Conservation (phyloP, 2,113 vertebrate genomes). For the Thinocorus orbignyianus region DNA sequence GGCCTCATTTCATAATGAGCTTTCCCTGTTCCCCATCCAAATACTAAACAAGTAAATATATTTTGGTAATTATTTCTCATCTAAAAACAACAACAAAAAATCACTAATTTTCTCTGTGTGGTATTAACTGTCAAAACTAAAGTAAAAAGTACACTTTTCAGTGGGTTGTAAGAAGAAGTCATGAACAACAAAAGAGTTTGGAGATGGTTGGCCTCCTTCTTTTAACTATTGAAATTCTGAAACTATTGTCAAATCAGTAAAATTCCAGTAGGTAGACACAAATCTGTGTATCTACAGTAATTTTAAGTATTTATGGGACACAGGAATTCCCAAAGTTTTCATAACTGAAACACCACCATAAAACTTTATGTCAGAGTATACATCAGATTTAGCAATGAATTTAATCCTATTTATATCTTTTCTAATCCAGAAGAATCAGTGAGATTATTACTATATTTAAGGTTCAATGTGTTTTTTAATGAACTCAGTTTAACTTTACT, state of each 20-base stretch:
- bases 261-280: neutral
- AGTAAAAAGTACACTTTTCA: neutral
- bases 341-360: neutral
- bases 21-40: neutral
- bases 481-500: neutral
- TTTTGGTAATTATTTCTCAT: neutral
- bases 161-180: neutral
- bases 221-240: neutral
- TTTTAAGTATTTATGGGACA: neutral
- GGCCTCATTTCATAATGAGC: neutral
- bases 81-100: neutral
- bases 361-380: neutral
- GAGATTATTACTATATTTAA: neutral
- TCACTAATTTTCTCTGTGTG: neutral
- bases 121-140: neutral
- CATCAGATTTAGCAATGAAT: neutral
- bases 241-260: neutral
- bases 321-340: neutral
- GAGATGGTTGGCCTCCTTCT: neutral
- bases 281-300: neutral
- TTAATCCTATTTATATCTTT: neutral
- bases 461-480: neutral
- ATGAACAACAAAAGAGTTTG: neutral
- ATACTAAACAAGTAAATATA: neutral
- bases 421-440: neutral